Evolutionary conservation across 2,113 vertebrate genomes (phyloP).

Genomic region (Todiramphus chloris): DNA sequence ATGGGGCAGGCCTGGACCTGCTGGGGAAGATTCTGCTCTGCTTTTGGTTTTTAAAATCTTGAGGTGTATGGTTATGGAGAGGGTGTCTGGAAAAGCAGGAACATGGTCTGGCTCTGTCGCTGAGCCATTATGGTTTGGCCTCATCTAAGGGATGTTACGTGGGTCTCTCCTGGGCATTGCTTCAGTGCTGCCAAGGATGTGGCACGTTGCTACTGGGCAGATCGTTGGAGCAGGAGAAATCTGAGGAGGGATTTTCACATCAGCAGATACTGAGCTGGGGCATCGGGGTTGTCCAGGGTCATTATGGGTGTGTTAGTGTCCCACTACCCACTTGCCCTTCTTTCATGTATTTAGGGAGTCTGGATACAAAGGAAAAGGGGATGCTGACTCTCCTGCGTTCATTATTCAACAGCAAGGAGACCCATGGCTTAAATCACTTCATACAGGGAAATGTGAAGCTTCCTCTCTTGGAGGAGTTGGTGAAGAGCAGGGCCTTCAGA

Average conservation of each 20-base stretch:
- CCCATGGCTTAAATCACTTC: neutral
- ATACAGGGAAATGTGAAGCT: neutral
- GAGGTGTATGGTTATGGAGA: neutral
- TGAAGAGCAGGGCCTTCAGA: neutral
- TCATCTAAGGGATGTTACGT: fast-evolving
- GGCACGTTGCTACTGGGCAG: neutral
- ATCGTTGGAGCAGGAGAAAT: neutral
- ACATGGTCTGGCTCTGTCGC: fast-evolving
- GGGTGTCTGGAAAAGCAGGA: neutral
- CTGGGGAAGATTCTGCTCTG: neutral
- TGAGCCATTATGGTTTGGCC: fast-evolving
- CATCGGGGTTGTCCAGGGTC: neutral
- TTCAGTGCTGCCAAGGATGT: neutral
- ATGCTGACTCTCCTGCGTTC: fast-evolving
- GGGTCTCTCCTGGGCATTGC: neutral
- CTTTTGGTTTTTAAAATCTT: neutral
- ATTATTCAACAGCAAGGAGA: neutral
- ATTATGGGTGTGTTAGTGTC: neutral
- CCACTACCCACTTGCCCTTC: neutral
- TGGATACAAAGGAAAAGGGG: neutral
- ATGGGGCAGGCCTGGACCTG: neutral
- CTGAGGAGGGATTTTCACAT: neutral
- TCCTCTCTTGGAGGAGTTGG: neutral
- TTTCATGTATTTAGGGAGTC: neutral
- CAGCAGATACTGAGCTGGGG: neutral